Percentiles rank a stretch among this genome's conserved stretches.
Evolutionary conservation across 2,888 invertebrate species (phyloP).

Genomic region (Zeuzera pyrina): DNA sequence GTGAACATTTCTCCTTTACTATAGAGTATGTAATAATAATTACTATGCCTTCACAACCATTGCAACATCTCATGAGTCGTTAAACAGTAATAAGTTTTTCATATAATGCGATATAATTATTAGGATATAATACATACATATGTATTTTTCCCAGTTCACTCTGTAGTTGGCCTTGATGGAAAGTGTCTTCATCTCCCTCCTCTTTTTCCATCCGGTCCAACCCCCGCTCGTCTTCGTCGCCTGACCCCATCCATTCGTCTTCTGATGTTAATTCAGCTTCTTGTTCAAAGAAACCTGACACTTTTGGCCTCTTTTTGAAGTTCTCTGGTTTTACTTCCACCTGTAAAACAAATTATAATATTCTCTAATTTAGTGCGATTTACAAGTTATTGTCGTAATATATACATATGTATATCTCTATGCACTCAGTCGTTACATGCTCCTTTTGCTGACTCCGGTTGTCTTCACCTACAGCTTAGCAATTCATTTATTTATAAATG

Average conservation of each 20-base stretch:
- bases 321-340: slow-evolving; percentile 34
- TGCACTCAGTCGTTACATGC: no score
- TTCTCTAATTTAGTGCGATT: no score
- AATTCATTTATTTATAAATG: no score
- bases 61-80: no score
- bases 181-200: slow-evolving; percentile 86
- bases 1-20: no score
- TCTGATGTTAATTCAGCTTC: slow-evolving; percentile 93
- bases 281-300: slow-evolving; percentile 85
- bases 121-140: slow-evolving; percentile 74
- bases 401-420: no score
- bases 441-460: no score
- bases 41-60: no score
- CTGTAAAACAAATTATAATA: slow-evolving; percentile 21
- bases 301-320: slow-evolving; percentile 56
- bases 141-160: slow-evolving; percentile 89
- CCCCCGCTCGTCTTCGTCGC: slow-evolving; percentile 88
- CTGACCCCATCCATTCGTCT: slow-evolving; percentile 87
- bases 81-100: no score
- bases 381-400: no score
- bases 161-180: slow-evolving; percentile 84
- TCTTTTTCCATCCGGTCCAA: slow-evolving; percentile 87
- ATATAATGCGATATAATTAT: neutral
- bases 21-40: no score
- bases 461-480: no score